Conservation (phyloP, 35 echinoderm and acorn worm genomes). For the Chiridota heheva region DNA sequence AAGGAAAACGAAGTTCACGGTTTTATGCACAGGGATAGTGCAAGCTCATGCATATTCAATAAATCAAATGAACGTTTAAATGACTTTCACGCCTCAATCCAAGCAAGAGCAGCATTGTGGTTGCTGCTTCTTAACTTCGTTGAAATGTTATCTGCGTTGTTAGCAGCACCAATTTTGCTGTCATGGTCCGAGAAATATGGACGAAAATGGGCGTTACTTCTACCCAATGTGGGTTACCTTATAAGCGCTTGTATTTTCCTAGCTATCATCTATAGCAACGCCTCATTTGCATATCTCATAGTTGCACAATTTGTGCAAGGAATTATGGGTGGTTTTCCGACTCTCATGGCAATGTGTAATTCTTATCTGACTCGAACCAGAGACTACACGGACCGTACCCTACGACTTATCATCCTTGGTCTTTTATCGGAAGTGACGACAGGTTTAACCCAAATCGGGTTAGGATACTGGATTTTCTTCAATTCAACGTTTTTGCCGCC, state of each 20-base stretch:
- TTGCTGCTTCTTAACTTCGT: conserved; percentile 26
- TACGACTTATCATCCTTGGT: conserved; percentile 13
- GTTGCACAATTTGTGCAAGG: conserved; percentile 33
- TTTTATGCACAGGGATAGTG: background rate
- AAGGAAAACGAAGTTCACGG: conserved; percentile 13
- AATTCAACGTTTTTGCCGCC: conserved; percentile 20
- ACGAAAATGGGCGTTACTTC: background rate
- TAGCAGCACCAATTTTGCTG: conserved; percentile 14
- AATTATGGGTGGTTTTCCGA: conserved; percentile 29
- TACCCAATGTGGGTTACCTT: conserved; percentile 33
- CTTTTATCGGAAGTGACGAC: conserved; percentile 21
- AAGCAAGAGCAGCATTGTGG: conserved; percentile 23
- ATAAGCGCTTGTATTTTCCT: conserved; percentile 6
- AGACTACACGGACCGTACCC: conserved; percentile 1
- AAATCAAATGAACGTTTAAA: background rate
- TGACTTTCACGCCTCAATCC: conserved; percentile 6
- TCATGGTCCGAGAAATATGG: conserved; percentile 8
- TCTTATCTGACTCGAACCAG: conserved; percentile 17
- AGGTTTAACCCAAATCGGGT: conserved; percentile 41
- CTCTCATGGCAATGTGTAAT: conserved; percentile 31
- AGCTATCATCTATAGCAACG: conserved; percentile 3
- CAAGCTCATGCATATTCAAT: background rate
- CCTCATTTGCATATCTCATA: conserved; percentile 11
- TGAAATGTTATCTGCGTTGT: conserved; percentile 35
- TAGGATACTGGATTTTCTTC: conserved; percentile 35